These are phyloP conservation scores for Antennarius striatus DNA, from an alignment of 2,113 vertebrate genomes.

Conservation along the genomic window DNA sequence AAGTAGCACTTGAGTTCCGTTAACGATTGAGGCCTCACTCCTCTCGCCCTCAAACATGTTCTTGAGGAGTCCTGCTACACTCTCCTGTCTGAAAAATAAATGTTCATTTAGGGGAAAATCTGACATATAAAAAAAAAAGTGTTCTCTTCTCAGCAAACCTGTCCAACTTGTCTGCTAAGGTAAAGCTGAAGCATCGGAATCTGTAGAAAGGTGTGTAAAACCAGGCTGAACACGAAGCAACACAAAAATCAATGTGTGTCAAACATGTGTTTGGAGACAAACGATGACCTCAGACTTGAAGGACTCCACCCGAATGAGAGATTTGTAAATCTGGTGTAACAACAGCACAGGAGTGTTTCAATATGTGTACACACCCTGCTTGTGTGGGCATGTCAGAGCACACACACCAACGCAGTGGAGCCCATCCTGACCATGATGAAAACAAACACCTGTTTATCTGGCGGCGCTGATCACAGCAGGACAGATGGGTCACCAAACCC, in stretches of 20 bases:
- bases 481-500: not conserved
- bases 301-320: not conserved
- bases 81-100: conserved; percentile 86
- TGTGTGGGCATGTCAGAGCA: not conserved
- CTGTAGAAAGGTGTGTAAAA: not conserved
- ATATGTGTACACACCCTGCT: not conserved
- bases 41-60: conserved; percentile 92
- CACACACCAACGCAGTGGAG: not conserved
- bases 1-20: conserved; percentile 92
- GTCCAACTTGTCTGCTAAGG: not conserved
- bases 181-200: no score
- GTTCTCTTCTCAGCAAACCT: not conserved
- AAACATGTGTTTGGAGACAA: conserved; percentile 17
- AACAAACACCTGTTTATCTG: not conserved
- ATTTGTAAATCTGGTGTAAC: conserved; percentile 3
- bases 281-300: not conserved
- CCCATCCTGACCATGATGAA: no score
- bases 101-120: not conserved
- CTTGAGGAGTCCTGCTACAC: conserved; percentile 89
- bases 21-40: conserved; percentile 90
- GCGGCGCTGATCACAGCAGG: not conserved
- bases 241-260: not conserved
- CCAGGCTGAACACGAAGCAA: not conserved
- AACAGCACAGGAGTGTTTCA: not conserved
- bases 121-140: no score